Percentiles rank a stretch among this genome's conserved stretches.
These are phyloP conservation scores for Dyspetes luteomarginatus DNA, from an alignment of 2,888 invertebrate genomes.

Conservation along the genomic window DNA sequence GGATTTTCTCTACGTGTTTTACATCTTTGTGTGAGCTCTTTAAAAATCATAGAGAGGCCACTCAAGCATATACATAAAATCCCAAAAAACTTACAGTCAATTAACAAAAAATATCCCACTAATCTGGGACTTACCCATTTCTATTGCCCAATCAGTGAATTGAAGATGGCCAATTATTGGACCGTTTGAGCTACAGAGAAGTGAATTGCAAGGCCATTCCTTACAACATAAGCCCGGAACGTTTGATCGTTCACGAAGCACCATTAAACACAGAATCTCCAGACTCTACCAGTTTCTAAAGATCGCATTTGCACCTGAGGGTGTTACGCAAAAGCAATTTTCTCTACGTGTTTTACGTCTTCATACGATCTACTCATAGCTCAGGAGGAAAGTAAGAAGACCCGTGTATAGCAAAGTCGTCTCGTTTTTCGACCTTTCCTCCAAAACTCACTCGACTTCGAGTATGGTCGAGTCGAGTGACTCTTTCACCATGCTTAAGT, in stretches of 20 bases:
- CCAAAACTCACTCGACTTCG: neutral
- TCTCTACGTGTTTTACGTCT: constrained; percentile 2
- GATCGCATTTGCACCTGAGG: constrained; percentile 33
- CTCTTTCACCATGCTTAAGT: constrained; percentile 83
- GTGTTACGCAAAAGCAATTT: neutral
- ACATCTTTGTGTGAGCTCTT: neutral
- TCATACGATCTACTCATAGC: neutral
- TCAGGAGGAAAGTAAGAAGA: neutral
- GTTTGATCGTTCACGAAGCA: neutral
- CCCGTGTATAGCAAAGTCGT: constrained; percentile 6
- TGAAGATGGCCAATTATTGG: neutral
- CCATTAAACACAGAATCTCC: constrained; percentile 39
- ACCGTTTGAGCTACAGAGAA: neutral
- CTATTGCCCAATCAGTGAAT: neutral
- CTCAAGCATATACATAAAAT: no score
- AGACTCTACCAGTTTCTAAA: constrained; percentile 15
- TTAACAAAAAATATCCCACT: no score
- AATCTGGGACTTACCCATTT: neutral
- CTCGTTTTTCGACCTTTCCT: neutral
- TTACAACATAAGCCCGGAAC: neutral
- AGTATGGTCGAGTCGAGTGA: constrained; percentile 76
- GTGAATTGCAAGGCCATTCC: constrained; percentile 30
- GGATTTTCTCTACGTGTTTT: neutral
- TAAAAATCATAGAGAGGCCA: no score
- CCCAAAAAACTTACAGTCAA: no score